A percentile compares a stretch with the other conserved stretches of the same genome.
Conservation (phyloP, 2,113 vertebrate genomes). For the Camelus bactrianus region DNA sequence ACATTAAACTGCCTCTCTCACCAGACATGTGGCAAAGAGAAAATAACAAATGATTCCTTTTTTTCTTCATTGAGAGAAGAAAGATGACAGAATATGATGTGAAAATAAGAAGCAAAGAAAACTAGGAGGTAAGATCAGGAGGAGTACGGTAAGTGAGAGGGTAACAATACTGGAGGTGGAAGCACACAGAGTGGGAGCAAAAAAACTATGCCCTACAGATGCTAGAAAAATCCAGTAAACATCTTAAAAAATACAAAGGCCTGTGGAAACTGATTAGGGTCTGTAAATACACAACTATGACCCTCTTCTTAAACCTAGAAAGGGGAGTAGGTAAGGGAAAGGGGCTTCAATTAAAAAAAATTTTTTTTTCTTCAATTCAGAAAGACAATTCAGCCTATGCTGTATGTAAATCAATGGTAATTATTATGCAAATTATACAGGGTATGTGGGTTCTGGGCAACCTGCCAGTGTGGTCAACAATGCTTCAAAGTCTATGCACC, state of each 20-base stretch:
- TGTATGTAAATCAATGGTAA: conserved; percentile 66
- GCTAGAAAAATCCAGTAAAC: not conserved
- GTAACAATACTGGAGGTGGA: not conserved
- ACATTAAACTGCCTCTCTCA: not conserved
- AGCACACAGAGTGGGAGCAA: not conserved
- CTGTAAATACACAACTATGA: conserved; percentile 1
- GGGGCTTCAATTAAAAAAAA: not conserved
- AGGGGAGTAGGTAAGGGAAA: not conserved
- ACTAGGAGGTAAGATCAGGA: conserved; percentile 27
- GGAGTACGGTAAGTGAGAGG: not conserved
- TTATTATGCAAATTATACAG: conserved; percentile 77
- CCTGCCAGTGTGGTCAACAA: conserved; percentile 72
- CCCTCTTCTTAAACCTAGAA: not conserved
- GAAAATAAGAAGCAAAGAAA: conserved; percentile 43
- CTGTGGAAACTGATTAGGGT: not conserved
- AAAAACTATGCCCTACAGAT: not conserved
- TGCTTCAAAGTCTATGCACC: conserved; percentile 70
- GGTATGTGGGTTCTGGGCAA: conserved; percentile 64
- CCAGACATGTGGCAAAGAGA: conserved; percentile 5
- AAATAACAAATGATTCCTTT: conserved; percentile 39
- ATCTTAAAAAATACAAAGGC: not conserved
- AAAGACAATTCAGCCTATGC: conserved; percentile 53
- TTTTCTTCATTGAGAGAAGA: conserved; percentile 42
- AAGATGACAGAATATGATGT: not conserved
- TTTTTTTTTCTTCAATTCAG: conserved; percentile 63